A percentile compares a stretch with the other conserved stretches of the same genome.
These are phyloP conservation scores for Antheraea mylitta DNA, from an alignment of 1,140 invertebrate genomes.

Conservation along the genomic window DNA sequence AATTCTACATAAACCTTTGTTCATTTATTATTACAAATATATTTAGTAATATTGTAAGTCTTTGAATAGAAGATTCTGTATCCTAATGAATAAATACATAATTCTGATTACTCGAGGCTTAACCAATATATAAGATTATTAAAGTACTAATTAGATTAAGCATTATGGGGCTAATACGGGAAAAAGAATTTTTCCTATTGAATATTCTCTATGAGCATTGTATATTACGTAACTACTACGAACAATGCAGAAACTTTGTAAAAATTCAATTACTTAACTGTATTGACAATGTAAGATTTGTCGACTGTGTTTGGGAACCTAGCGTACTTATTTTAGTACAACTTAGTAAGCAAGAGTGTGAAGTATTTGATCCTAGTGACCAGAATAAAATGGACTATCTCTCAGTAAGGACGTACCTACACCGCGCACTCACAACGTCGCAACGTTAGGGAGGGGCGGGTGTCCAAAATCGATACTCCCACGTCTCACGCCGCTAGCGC, in stretches of 20 bases:
- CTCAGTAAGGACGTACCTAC: constrained; percentile 49
- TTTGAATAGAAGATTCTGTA: background rate
- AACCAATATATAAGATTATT: background rate
- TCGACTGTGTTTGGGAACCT: background rate
- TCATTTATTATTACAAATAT: background rate
- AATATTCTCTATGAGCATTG: background rate
- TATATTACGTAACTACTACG: background rate
- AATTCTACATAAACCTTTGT: background rate
- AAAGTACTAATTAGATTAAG: background rate
- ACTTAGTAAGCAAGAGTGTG: constrained; percentile 27
- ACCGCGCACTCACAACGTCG: constrained; percentile 72
- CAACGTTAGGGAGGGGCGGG: constrained; percentile 67
- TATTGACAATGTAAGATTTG: too few relatives aligned
- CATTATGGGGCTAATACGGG: background rate
- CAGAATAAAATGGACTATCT: constrained; percentile 45
- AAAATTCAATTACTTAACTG: too few relatives aligned
- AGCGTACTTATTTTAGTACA: constrained; percentile 13
- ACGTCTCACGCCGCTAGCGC: constrained; percentile 60
- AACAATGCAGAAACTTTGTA: background rate
- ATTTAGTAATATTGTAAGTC: background rate
- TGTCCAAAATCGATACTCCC: constrained; percentile 75
- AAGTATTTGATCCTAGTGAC: constrained; percentile 45
- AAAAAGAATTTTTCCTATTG: background rate
- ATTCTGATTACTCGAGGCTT: background rate
- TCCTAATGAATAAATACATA: background rate